Conservation (phyloP, 2,797 vertebrate genomes). For the Urocyon cinereoargenteus region DNA sequence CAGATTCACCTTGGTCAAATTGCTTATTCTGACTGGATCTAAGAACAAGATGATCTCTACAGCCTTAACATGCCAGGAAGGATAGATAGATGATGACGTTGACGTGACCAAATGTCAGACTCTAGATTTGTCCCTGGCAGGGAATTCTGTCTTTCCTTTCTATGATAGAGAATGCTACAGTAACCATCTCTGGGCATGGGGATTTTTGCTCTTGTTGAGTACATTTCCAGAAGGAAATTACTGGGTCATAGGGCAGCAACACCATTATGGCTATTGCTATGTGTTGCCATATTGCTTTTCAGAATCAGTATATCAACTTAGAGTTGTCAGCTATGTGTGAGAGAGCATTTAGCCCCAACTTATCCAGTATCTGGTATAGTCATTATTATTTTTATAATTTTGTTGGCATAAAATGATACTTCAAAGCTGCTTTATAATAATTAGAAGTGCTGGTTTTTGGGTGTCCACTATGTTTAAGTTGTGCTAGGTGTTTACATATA, state of each 20-base stretch:
- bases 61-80: background rate
- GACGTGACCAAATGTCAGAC: conserved; percentile 1
- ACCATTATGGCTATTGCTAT: background rate
- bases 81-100: background rate
- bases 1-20: background rate
- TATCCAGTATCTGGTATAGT: background rate
- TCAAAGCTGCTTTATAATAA: conserved; percentile 26
- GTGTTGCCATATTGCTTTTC: conserved; percentile 10
- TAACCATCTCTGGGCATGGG: background rate
- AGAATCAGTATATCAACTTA: conserved; percentile 7
- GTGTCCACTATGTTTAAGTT: background rate
- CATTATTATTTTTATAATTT: conserved; percentile 38
- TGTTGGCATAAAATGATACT: conserved; percentile 21
- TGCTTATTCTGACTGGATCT: background rate
- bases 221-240: conserved; percentile 41
- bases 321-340: background rate
- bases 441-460: background rate
- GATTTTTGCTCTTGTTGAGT: conserved; percentile 44
- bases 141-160: conserved; percentile 2
- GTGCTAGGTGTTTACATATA: background rate
- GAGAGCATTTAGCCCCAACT: background rate
- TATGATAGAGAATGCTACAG: background rate
- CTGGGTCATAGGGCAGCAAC: background rate
- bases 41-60: background rate
- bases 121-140: background rate